A percentile compares a stretch with the other conserved stretches of the same genome.
These are phyloP conservation scores for Danio choprae DNA, from an alignment of 2,797 vertebrate genomes.

Conservation along the genomic window DNA sequence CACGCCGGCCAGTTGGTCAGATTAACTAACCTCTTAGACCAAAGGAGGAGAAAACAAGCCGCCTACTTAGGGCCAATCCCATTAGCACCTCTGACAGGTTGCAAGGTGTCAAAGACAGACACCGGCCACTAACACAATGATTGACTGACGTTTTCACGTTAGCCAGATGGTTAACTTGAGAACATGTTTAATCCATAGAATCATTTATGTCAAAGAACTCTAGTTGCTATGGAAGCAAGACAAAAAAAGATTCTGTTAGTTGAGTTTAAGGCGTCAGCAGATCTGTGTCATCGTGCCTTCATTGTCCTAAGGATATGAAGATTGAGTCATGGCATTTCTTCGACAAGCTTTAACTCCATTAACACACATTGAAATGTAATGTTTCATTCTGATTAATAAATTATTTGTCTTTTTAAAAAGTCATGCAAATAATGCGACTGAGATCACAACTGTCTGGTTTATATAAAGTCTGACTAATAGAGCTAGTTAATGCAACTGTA, in stretches of 20 bases:
- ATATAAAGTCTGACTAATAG: not conserved
- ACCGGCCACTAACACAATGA: constrained; percentile 55
- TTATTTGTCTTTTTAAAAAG: constrained; percentile 6
- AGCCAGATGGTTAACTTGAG: constrained; percentile 39
- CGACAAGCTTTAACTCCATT: constrained; percentile 3
- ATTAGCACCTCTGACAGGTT: constrained; percentile 70
- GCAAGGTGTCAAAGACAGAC: constrained; percentile 30
- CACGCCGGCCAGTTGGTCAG: constrained; percentile 77
- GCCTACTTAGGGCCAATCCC: constrained; percentile 72
- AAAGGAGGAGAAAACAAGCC: constrained; percentile 67
- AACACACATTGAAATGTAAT: not conserved
- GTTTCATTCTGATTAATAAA: not conserved
- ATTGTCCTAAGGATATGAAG: constrained; percentile 14
- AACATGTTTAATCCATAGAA: constrained; percentile 17
- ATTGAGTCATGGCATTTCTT: constrained; percentile 19
- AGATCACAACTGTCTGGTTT: not conserved
- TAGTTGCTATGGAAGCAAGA: constrained; percentile 33
- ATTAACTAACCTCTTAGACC: constrained; percentile 73
- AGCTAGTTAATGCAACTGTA: not conserved
- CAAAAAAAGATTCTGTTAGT: not conserved
- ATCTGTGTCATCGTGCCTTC: constrained; percentile 18
- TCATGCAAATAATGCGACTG: not conserved
- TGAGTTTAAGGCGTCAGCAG: constrained; percentile 27
- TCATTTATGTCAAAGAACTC: constrained; percentile 21
- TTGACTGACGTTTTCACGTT: constrained; percentile 48